Evolutionary conservation across 2,888 invertebrate species (phyloP).

Genomic region (Cosmopolites sordidus): DNA sequence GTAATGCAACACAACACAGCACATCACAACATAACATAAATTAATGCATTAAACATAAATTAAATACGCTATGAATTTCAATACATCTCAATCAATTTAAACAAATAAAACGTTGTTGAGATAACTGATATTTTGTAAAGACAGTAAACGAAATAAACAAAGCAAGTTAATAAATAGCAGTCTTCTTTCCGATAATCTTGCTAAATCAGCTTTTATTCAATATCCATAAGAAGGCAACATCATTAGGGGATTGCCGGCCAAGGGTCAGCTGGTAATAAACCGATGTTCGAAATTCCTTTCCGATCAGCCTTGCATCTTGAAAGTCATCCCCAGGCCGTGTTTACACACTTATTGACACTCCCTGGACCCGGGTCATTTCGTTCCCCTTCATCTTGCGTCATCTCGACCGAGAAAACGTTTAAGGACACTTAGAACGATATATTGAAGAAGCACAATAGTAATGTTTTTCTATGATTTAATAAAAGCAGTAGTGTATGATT

Average conservation of each 20-base stretch:
- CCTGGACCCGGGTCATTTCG: conserved; percentile 34
- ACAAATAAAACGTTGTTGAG: no score
- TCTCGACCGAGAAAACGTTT: conserved; percentile 12
- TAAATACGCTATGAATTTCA: no score
- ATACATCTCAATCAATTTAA: no score
- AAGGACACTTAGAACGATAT: conserved; percentile 8
- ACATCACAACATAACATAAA: no score
- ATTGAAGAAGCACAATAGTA: conserved; percentile 2
- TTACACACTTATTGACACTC: conserved; percentile 43
- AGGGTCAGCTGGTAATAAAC: conserved; percentile 43
- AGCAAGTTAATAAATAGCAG: neutral
- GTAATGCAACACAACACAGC: no score
- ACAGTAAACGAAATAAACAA: no score
- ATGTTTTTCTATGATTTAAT: neutral
- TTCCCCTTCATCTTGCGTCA: conserved; percentile 24
- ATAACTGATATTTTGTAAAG: no score
- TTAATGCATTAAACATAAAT: no score
- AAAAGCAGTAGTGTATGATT: no score
- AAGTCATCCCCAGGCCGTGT: conserved; percentile 31
- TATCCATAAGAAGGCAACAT: conserved; percentile 32
- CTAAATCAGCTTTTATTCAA: conserved; percentile 8
- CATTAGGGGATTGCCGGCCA: conserved; percentile 41
- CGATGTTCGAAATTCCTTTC: conserved; percentile 41
- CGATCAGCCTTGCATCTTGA: conserved; percentile 24
- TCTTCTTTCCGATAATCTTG: neutral